Evolutionary conservation across 2,797 vertebrate species (phyloP).

Genomic region (Xenops minutus): DNA sequence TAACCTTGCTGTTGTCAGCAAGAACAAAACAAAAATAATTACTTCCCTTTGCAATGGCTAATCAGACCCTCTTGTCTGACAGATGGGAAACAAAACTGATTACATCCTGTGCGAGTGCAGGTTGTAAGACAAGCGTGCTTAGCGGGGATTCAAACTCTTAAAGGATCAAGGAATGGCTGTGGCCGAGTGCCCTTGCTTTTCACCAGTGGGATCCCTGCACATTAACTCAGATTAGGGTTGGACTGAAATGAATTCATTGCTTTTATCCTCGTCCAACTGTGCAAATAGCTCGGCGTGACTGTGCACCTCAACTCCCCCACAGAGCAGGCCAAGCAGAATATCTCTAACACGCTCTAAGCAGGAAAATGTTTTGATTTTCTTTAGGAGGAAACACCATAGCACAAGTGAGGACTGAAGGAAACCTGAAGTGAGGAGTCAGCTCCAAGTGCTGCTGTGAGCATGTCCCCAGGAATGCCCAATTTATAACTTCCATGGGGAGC

Average conservation of each 20-base stretch:
- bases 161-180: slow-evolving; percentile 36
- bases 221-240: slow-evolving; percentile 45
- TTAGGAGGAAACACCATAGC: neutral
- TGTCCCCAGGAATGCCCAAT: neutral
- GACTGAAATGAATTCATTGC: slow-evolving; percentile 20
- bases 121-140: slow-evolving; percentile 45
- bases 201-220: slow-evolving; percentile 34
- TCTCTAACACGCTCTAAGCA: fast-evolving
- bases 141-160: slow-evolving; percentile 56
- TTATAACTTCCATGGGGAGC: fast-evolving
- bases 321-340: neutral
- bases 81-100: slow-evolving; percentile 49
- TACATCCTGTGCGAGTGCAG: neutral
- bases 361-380: neutral
- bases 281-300: neutral
- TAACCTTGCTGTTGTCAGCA: neutral
- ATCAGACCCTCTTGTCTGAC: slow-evolving; percentile 6
- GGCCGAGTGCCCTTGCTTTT: slow-evolving; percentile 55
- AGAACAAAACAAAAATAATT: neutral
- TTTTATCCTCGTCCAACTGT: neutral
- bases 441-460: neutral
- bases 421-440: neutral
- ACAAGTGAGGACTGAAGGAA: neutral
- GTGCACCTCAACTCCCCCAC: fast-evolving
- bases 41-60: neutral